Percentiles rank a stretch among this genome's conserved stretches.
phyloP scores from a whole-genome alignment of 2,888 invertebrate species.

The Conus canariensis region DNA sequence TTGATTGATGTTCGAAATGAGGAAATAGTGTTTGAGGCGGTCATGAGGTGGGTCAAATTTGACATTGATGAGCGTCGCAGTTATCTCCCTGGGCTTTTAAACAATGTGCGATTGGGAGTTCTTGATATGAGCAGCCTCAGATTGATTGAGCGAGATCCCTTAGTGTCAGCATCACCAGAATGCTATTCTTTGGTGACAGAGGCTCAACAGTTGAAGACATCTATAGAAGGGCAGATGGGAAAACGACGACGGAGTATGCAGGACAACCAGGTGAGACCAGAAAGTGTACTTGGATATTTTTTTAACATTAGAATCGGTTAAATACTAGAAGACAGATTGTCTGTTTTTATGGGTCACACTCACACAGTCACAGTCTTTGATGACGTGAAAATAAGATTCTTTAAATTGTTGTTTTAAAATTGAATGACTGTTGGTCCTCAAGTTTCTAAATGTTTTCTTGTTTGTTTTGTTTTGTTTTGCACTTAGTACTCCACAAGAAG shows the following conservation, averaged over 20 bases:
- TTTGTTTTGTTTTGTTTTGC: too few relatives aligned
- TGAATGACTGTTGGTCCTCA: too few relatives aligned
- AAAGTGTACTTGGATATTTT: too few relatives aligned
- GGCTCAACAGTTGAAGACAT: conserved; percentile 70
- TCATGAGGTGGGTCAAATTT: conserved; percentile 74
- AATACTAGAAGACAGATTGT: too few relatives aligned
- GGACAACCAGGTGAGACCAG: conserved; percentile 56
- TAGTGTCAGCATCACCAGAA: conserved; percentile 66
- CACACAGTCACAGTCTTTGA: too few relatives aligned
- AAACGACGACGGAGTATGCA: conserved; percentile 75
- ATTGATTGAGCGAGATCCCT: conserved; percentile 66
- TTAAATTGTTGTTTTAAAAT: too few relatives aligned
- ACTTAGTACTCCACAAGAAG: too few relatives aligned
- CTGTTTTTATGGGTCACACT: too few relatives aligned
- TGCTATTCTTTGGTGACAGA: conserved; percentile 69
- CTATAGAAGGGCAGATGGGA: conserved; percentile 71
- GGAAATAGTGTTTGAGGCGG: conserved; percentile 75
- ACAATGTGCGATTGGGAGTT: conserved; percentile 72
- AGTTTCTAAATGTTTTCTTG: too few relatives aligned
- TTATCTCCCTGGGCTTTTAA: conserved; percentile 65
- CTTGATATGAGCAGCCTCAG: conserved; percentile 70
- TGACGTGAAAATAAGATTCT: too few relatives aligned
- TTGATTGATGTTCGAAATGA: conserved; percentile 76
- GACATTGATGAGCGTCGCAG: conserved; percentile 69
- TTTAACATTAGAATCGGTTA: too few relatives aligned